A percentile compares a stretch with the other conserved stretches of the same genome.
Evolutionary conservation across 2,113 vertebrate species (phyloP).

Genomic region (Hipposideros armiger): DNA sequence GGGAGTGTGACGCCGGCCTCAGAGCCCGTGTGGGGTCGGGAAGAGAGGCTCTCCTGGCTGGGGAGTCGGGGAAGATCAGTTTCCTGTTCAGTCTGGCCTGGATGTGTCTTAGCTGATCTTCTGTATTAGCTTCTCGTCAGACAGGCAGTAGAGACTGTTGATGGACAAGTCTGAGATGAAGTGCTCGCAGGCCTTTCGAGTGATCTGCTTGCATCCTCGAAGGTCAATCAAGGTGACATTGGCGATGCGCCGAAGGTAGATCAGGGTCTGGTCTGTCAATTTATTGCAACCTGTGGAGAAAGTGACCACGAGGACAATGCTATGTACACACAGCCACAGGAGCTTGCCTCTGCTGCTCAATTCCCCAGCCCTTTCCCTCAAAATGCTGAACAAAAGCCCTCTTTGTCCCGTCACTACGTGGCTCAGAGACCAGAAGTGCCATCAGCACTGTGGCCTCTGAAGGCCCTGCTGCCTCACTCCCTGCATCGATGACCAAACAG

Average conservation of each 20-base stretch:
- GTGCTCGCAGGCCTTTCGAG: slow-evolving; percentile 96
- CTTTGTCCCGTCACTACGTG: neutral
- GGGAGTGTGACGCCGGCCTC: slow-evolving; percentile 80
- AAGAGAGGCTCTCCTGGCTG: slow-evolving; percentile 84
- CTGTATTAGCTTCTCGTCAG: slow-evolving; percentile 99
- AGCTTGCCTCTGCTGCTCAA: neutral
- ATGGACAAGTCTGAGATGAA: slow-evolving; percentile 98
- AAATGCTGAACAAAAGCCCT: neutral
- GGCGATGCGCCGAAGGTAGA: slow-evolving; percentile 95
- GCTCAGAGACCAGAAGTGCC: neutral
- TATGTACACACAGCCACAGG: neutral
- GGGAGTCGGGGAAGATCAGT: slow-evolving; percentile 85
- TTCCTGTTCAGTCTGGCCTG: slow-evolving; percentile 86
- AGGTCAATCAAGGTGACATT: slow-evolving; percentile 96
- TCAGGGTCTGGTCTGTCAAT: slow-evolving; percentile 95
- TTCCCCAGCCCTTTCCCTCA: neutral
- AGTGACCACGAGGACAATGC: neutral
- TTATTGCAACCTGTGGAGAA: slow-evolving; percentile 94
- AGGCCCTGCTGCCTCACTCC: neutral
- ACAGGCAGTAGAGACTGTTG: slow-evolving; percentile 98
- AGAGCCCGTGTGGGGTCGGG: slow-evolving; percentile 73
- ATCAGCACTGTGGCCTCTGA: neutral
- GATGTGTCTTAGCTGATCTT: slow-evolving; percentile 94
- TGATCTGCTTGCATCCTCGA: slow-evolving; percentile 96
- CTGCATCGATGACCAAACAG: neutral